Evolutionary conservation across 2,888 invertebrate species (phyloP).

Genomic region (Amiota mariae): DNA sequence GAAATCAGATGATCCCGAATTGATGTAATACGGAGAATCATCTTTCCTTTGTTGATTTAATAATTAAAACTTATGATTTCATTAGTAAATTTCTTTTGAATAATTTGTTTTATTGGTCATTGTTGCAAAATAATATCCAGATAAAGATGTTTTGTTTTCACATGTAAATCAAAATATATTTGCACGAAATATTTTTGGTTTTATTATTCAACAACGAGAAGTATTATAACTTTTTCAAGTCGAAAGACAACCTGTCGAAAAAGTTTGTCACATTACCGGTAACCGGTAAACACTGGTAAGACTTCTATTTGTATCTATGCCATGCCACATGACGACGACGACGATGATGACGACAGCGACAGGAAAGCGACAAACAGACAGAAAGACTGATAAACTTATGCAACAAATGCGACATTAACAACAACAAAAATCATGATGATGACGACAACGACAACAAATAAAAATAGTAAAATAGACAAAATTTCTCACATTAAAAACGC

Average conservation of each 20-base stretch:
- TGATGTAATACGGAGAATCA: too few relatives aligned
- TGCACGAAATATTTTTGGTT: too few relatives aligned
- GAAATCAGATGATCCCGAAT: too few relatives aligned
- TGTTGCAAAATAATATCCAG: too few relatives aligned
- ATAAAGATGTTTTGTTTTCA: too few relatives aligned
- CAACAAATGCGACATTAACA: conserved; percentile 15
- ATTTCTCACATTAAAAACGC: conserved; percentile 21
- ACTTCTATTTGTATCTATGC: too few relatives aligned
- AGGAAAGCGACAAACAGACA: conserved; percentile 10
- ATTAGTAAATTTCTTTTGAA: too few relatives aligned
- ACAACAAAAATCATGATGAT: conserved; percentile 42
- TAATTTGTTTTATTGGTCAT: too few relatives aligned
- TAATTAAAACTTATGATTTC: too few relatives aligned
- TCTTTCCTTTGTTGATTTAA: too few relatives aligned
- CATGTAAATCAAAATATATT: too few relatives aligned
- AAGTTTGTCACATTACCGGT: conserved; percentile 10
- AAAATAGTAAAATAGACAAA: conserved; percentile 31
- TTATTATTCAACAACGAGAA: neutral
- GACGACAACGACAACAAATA: conserved; percentile 33
- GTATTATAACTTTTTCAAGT: neutral
- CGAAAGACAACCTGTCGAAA: conserved; percentile 10
- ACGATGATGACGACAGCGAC: neutral
- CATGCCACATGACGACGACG: neutral
- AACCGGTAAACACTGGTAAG: neutral
- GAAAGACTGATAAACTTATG: conserved; percentile 17